Conservation (phyloP, 2,797 vertebrate genomes). For the Myotis vivesi region DNA sequence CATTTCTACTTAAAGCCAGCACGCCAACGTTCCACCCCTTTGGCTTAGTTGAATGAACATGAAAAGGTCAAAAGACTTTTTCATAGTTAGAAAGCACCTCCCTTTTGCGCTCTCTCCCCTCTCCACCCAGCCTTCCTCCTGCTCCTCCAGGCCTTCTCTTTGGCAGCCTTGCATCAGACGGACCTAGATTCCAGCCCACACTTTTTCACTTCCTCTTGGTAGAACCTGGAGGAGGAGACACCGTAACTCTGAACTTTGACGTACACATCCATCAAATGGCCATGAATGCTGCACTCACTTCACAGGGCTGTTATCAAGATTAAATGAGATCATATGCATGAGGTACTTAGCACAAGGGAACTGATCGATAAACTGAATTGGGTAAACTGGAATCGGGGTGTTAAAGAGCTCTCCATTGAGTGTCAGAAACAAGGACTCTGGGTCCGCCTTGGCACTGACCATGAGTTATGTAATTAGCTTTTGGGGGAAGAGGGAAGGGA, state of each 20-base stretch:
- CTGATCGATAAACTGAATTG: neutral
- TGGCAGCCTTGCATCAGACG: neutral
- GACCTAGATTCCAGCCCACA: neutral
- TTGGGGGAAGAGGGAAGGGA: fast-evolving
- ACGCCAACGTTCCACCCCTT: conserved; percentile 32
- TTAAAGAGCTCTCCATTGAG: neutral
- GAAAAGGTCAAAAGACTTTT: conserved; percentile 64
- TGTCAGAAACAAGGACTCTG: neutral
- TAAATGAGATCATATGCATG: neutral
- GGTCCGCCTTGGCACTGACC: neutral
- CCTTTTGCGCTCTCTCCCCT: neutral
- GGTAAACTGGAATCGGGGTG: too few species aligned
- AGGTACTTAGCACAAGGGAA: neutral
- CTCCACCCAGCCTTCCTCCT: neutral
- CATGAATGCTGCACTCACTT: neutral
- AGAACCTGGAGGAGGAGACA: neutral
- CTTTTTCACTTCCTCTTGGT: neutral
- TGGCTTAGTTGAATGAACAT: conserved; percentile 45
- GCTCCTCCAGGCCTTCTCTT: neutral
- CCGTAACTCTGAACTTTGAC: neutral
- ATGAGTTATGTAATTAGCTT: neutral
- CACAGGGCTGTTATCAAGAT: neutral
- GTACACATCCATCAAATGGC: neutral
- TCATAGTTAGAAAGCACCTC: conserved; percentile 31
- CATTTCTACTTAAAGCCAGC: conserved; percentile 51